These are phyloP conservation scores for Rhopalosiphum maidis DNA, from an alignment of 1,140 invertebrate genomes.

Conservation along the genomic window DNA sequence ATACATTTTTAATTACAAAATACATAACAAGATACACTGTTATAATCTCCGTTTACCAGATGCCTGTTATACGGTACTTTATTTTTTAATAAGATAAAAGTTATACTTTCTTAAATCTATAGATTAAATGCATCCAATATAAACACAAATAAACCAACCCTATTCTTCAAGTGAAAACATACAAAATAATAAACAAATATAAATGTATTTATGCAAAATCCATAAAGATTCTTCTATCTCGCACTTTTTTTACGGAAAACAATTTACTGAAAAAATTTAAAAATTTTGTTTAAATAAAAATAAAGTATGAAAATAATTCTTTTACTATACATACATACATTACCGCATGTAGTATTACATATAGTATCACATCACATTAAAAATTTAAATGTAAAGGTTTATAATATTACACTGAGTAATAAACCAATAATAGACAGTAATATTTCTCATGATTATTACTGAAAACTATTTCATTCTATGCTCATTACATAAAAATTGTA, in stretches of 20 bases:
- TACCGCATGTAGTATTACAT: neutral
- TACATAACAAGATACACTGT: neutral
- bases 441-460: no score
- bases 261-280: constrained; percentile 27
- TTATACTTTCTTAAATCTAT: neutral
- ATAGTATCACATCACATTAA: neutral
- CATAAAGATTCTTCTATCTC: neutral
- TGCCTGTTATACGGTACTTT: neutral
- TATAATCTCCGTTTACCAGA: neutral
- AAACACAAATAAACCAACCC: neutral
- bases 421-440: no score
- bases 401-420: no score
- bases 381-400: neutral
- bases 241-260: neutral
- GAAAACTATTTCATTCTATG: no score
- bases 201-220: neutral
- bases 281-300: neutral
- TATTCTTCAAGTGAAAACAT: neutral
- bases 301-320: neutral
- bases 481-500: no score
- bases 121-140: neutral
- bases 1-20: neutral
- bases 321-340: neutral
- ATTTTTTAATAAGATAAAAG: neutral
- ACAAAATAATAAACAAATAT: neutral